These are phyloP conservation scores for Lampris incognitus DNA, from an alignment of 2,113 vertebrate genomes.

Conservation along the genomic window DNA sequence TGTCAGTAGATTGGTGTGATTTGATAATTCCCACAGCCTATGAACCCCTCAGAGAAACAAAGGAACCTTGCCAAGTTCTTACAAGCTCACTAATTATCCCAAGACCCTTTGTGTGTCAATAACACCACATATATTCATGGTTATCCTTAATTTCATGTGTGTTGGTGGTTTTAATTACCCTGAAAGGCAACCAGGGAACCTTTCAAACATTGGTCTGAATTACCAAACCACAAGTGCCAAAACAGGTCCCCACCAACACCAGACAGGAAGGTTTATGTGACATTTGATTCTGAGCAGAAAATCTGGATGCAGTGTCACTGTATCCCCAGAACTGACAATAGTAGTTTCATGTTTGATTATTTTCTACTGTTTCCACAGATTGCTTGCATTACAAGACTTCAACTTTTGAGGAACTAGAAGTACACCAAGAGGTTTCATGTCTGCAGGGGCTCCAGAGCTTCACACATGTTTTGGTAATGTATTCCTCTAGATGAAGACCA, in stretches of 20 bases:
- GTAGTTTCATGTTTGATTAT: background rate
- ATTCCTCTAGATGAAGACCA: no score
- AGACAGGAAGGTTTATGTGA: background rate
- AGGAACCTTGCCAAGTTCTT: constrained; percentile 17
- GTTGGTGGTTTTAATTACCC: constrained; percentile 60
- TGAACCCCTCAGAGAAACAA: constrained; percentile 34
- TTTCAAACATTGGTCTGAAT: constrained; percentile 20
- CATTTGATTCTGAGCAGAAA: background rate
- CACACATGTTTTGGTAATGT: no score
- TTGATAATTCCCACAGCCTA: constrained; percentile 74
- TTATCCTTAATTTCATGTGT: constrained; percentile 49
- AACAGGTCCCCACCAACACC: constrained; percentile 22
- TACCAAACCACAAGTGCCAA: constrained; percentile 24
- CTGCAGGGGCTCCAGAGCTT: no score
- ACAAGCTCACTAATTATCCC: constrained; percentile 46
- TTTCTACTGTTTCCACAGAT: no score
- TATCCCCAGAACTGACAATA: constrained; percentile 30
- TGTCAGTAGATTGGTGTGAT: constrained; percentile 67
- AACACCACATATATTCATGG: constrained; percentile 55
- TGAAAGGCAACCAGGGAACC: constrained; percentile 39
- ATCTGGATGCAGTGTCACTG: background rate
- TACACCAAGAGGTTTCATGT: no score
- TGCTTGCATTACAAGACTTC: background rate
- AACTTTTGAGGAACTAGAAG: background rate
- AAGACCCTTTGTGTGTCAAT: constrained; percentile 51